Percentiles rank a stretch among this genome's conserved stretches.
These are phyloP conservation scores for Rhopalosiphum maidis DNA, from an alignment of 1,140 invertebrate genomes.

Conservation along the genomic window DNA sequence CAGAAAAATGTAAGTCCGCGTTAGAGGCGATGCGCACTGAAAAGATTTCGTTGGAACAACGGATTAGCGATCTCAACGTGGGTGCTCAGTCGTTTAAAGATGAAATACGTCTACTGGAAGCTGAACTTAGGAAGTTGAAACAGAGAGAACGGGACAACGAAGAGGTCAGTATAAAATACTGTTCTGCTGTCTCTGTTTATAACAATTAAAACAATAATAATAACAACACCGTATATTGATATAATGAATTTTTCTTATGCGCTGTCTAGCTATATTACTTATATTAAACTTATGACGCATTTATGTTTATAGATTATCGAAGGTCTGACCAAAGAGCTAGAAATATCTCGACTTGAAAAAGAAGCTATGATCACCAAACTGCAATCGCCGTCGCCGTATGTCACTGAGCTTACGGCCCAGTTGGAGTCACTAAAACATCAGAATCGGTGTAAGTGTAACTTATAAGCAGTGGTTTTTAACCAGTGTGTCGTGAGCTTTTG, in stretches of 20 bases:
- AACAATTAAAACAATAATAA: neutral
- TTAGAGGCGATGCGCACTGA: constrained; percentile 68
- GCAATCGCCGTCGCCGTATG: constrained; percentile 59
- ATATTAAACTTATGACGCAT: constrained; percentile 58
- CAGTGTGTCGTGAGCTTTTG: neutral
- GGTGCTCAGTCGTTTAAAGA: constrained; percentile 67
- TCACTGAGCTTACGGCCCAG: constrained; percentile 59
- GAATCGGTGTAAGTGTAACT: constrained; percentile 73
- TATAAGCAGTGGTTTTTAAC: neutral
- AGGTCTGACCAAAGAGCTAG: constrained; percentile 74
- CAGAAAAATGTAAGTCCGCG: constrained; percentile 66
- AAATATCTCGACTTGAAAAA: constrained; percentile 66
- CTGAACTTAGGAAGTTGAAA: constrained; percentile 66
- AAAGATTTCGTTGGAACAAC: constrained; percentile 64
- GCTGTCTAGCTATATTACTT: neutral
- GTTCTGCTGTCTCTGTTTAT: neutral
- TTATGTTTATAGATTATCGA: constrained; percentile 68
- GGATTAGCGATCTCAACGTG: constrained; percentile 68
- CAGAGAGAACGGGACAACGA: constrained; percentile 69
- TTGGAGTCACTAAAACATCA: constrained; percentile 66
- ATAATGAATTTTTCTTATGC: neutral
- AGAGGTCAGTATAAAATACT: constrained; percentile 25
- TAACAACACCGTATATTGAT: neutral
- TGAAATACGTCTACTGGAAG: constrained; percentile 63
- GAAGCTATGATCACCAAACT: constrained; percentile 67